phyloP scores from a whole-genome alignment of 2,888 invertebrate genomes.

The Drosophila mulleri region DNA sequence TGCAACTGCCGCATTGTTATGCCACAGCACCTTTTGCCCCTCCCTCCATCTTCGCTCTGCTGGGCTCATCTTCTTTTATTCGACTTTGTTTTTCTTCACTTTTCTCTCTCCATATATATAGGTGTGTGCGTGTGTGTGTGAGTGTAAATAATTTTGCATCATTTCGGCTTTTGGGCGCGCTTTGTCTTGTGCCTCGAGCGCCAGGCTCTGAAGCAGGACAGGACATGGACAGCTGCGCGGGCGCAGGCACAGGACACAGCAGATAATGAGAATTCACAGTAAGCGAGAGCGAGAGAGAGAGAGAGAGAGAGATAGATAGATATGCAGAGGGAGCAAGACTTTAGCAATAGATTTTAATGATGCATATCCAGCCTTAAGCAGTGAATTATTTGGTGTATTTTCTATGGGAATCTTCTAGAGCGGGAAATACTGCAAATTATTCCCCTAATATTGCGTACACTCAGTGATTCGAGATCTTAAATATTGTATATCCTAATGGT shows the following conservation, averaged over 20 bases:
- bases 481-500: neutral
- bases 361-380: slow-evolving; percentile 8
- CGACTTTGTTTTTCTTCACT: slow-evolving; percentile 35
- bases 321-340: neutral
- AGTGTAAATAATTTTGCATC: slow-evolving; percentile 70
- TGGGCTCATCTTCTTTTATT: slow-evolving; percentile 27
- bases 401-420: slow-evolving; percentile 3
- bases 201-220: slow-evolving; percentile 32
- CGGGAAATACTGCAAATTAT: neutral
- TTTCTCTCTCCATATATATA: slow-evolving; percentile 28
- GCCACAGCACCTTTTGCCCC: slow-evolving; percentile 27
- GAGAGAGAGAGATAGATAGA: neutral
- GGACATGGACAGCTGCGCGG: slow-evolving; percentile 53
- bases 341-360: slow-evolving; percentile 13
- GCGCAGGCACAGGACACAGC: slow-evolving; percentile 29
- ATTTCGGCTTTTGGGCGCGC: slow-evolving; percentile 60
- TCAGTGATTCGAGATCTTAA: neutral
- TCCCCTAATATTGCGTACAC: neutral
- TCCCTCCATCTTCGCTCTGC: neutral
- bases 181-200: slow-evolving; percentile 58
- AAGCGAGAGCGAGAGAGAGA: no score
- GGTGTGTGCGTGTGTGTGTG: slow-evolving; percentile 26
- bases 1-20: slow-evolving; percentile 58
- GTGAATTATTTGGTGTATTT: slow-evolving; percentile 1
- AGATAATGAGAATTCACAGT: slow-evolving; percentile 28